Percentiles rank a stretch among this genome's conserved stretches.
Conservation (phyloP, 2,888 invertebrate species). For the Antheraea yamamai region DNA sequence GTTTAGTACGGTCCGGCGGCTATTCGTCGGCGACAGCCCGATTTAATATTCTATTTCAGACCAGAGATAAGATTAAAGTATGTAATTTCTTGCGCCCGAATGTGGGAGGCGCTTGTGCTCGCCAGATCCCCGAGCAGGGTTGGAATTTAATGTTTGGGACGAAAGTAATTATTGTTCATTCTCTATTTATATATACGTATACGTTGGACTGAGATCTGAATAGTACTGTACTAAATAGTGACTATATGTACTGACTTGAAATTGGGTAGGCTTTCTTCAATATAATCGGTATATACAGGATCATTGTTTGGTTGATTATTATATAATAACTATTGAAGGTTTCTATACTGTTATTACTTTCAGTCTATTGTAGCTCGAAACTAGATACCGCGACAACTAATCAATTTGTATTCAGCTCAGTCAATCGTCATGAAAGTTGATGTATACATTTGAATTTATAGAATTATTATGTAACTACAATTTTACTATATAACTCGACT, state of each 20-base stretch:
- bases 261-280: neutral
- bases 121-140: conserved; percentile 55
- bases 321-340: too few species aligned
- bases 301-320: too few species aligned
- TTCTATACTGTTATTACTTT: too few species aligned
- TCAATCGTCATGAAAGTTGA: too few species aligned
- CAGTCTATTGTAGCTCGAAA: too few species aligned
- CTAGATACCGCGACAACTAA: too few species aligned
- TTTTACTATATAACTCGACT: too few species aligned
- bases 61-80: conserved; percentile 80
- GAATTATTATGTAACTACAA: too few species aligned
- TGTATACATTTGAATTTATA: too few species aligned
- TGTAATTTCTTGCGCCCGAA: conserved; percentile 79
- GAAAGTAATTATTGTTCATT: conserved; percentile 12
- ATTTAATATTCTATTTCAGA: conserved; percentile 81
- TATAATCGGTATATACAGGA: too few species aligned
- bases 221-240: neutral
- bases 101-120: conserved; percentile 64
- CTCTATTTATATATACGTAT: neutral
- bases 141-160: conserved; percentile 34
- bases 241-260: neutral
- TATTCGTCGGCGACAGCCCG: conserved; percentile 65
- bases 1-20: conserved; percentile 65
- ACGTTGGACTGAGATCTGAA: neutral
- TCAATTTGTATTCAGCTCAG: too few species aligned